Evolutionary conservation across 1,140 invertebrate species (phyloP).

Genomic region (Leptinotarsa lineolata): DNA sequence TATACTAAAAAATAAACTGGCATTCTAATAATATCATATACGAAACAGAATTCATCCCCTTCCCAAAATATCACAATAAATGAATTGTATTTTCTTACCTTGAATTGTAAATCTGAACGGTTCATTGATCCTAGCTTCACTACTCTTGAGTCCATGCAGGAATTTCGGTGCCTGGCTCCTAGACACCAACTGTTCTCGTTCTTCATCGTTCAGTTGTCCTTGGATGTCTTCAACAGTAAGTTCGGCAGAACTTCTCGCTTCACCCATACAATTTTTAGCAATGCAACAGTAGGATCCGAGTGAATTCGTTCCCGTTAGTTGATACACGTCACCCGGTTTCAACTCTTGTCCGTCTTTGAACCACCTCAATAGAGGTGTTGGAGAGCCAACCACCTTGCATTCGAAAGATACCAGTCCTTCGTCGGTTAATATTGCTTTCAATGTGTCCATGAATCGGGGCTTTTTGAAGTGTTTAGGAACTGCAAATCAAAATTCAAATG

Average conservation of each 20-base stretch:
- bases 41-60: too few relatives aligned
- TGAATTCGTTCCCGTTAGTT: conserved; percentile 78
- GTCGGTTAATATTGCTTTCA: conserved; percentile 85
- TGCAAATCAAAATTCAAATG: conserved; percentile 52
- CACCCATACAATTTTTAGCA: conserved; percentile 89
- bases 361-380: conserved; percentile 83
- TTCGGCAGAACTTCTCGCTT: conserved; percentile 82
- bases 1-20: too few relatives aligned
- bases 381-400: conserved; percentile 90
- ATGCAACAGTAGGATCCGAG: conserved; percentile 90
- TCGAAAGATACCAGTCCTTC: conserved; percentile 91
- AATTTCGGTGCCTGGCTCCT: conserved; percentile 83
- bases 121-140: conserved; percentile 82
- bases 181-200: conserved; percentile 74
- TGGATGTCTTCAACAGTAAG: conserved; percentile 89
- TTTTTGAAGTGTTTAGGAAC: conserved; percentile 88
- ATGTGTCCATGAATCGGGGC: conserved; percentile 85
- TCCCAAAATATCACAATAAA: too few relatives aligned
- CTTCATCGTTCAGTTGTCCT: conserved; percentile 85
- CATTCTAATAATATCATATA: too few relatives aligned
- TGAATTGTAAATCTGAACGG: conserved; percentile 79
- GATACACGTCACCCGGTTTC: conserved; percentile 90
- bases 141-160: conserved; percentile 76
- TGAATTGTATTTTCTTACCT: conserved; percentile 58
- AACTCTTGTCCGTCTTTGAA: conserved; percentile 90